Evolutionary conservation across 92 coral and sea anemone genomes (phyloP).

Genomic region (Zoanthus sansibaricus): DNA sequence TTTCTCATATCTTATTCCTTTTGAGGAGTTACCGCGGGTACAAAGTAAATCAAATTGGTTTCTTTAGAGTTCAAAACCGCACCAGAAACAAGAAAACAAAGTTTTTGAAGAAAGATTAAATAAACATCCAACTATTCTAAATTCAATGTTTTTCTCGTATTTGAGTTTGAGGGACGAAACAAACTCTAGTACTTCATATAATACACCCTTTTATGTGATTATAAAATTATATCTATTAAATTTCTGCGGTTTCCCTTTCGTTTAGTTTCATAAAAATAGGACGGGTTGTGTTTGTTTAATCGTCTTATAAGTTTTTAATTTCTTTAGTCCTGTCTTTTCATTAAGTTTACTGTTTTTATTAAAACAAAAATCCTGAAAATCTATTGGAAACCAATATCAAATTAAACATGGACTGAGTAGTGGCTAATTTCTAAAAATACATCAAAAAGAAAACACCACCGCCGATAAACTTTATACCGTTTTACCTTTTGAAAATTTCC

Average conservation of each 20-base stretch:
- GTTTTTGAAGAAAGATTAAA: background rate
- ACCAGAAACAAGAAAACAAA: background rate
- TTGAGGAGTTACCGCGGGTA: slow-evolving; percentile 6
- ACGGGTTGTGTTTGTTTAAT: slow-evolving; percentile 17
- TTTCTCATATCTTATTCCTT: background rate
- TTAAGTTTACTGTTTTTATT: slow-evolving; percentile 41
- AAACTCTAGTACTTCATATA: background rate
- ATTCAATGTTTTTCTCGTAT: background rate
- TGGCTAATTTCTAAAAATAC: slow-evolving; percentile 4
- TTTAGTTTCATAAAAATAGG: background rate
- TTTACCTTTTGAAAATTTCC: background rate
- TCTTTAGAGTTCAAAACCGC: slow-evolving; percentile 9
- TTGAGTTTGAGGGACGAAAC: too few species aligned
- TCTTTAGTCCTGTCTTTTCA: slow-evolving; percentile 1
- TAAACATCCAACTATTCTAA: background rate
- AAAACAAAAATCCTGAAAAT: slow-evolving; percentile 26
- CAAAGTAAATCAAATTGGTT: background rate
- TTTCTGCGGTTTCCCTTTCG: background rate
- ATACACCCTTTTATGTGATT: background rate
- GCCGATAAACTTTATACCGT: background rate
- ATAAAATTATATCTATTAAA: background rate
- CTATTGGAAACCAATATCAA: slow-evolving; percentile 17
- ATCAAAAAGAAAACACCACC: background rate
- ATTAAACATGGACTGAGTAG: background rate
- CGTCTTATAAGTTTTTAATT: slow-evolving; percentile 11